phyloP scores from a whole-genome alignment of 2,113 vertebrate species.

The Oenanthe oenanthe region DNA sequence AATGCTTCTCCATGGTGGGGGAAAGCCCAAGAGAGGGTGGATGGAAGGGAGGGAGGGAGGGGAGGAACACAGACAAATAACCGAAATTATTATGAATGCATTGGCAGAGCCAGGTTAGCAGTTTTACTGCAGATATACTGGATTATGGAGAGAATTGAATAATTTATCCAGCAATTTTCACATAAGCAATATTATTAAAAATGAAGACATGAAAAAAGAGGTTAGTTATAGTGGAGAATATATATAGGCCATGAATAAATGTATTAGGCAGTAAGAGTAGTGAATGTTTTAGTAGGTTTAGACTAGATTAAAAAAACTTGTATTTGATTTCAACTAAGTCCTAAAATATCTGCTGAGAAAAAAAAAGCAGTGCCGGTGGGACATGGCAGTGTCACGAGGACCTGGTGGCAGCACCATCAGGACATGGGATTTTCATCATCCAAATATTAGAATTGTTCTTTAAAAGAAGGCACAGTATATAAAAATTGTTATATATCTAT shows the following conservation, averaged over 20 bases:
- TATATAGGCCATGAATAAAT: constrained; percentile 72
- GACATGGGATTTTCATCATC: too few relatives aligned
- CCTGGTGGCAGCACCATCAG: too few relatives aligned
- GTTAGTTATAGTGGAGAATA: constrained; percentile 67
- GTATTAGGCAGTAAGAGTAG: constrained; percentile 63
- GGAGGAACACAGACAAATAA: constrained; percentile 1
- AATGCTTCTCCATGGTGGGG: neutral
- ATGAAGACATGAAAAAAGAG: constrained; percentile 71
- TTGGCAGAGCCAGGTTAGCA: constrained; percentile 62
- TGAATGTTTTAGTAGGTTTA: constrained; percentile 74
- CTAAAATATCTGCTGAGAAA: constrained; percentile 51
- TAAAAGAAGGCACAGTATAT: too few relatives aligned
- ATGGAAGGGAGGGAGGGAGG: neutral
- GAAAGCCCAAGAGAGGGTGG: neutral
- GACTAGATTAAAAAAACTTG: constrained; percentile 45
- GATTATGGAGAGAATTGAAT: constrained; percentile 73
- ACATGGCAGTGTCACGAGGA: too few relatives aligned
- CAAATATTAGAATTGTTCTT: too few relatives aligned
- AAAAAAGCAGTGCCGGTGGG: too few relatives aligned
- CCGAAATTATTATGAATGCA: constrained; percentile 37
- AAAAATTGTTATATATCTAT: neutral
- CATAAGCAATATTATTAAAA: constrained; percentile 76
- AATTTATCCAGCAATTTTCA: constrained; percentile 78
- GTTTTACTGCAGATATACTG: constrained; percentile 58
- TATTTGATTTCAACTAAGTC: constrained; percentile 57